Evolutionary conservation across 2,888 invertebrate species (phyloP).

Genomic region (Exephanes ischioxanthus): DNA sequence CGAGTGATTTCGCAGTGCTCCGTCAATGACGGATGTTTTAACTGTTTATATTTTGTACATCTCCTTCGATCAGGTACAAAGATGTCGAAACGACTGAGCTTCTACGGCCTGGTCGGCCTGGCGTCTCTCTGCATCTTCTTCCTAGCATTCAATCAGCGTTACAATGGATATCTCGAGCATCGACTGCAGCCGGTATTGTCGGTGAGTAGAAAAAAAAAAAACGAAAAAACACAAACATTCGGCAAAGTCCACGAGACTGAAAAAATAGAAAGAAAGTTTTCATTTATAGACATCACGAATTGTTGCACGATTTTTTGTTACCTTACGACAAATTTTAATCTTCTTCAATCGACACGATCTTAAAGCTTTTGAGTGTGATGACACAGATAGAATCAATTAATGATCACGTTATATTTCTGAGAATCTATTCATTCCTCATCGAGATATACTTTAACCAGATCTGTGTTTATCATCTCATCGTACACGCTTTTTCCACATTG

Average conservation of each 20-base stretch:
- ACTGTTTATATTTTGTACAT: constrained; percentile 6
- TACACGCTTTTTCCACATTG: background rate
- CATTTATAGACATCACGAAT: background rate
- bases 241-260: background rate
- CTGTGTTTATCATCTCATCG: background rate
- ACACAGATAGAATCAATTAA: background rate
- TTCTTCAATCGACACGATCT: background rate
- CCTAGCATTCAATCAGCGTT: constrained; percentile 82
- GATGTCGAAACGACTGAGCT: constrained; percentile 82
- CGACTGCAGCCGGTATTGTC: constrained; percentile 81
- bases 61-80: constrained; percentile 75
- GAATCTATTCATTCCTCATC: background rate
- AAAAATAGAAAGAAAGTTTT: background rate
- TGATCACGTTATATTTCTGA: background rate
- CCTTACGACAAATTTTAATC: background rate
- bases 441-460: background rate
- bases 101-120: constrained; percentile 82
- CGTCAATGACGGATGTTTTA: background rate
- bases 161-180: constrained; percentile 82
- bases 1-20: too few relatives aligned
- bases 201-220: constrained; percentile 76
- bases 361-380: background rate
- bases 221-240: background rate
- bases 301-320: background rate
- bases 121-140: constrained; percentile 83